Evolutionary conservation across 2,113 vertebrate species (phyloP), one percentile per base, ranked within the genome.

Genomic region (Scatophagus argus): DNA sequence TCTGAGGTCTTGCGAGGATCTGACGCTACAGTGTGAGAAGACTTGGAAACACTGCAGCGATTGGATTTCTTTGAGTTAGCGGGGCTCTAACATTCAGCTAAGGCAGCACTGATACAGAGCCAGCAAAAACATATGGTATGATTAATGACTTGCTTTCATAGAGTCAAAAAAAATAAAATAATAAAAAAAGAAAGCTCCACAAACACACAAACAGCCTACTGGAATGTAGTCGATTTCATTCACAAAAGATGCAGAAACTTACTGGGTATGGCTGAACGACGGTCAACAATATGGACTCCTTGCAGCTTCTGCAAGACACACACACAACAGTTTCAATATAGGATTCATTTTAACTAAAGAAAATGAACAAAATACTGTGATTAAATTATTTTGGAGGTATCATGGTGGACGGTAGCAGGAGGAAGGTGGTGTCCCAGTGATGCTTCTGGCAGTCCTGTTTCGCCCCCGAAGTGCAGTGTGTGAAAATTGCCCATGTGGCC

Each of bases 191-290:
- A 80, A 73, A 66, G 38, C 47, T 73, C 38, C 60, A 69, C 61
- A 71, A 82, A 84, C 25, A 66, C 44, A 58, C 58, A 68, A 70
- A 73, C 27, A 77, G 69, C 46, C 41, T 10, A 38, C 31, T 56
- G 32, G 27, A 63, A 32, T 65, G 29, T 12, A 47, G 31, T 43
- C 0, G 4, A 27, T 74, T 84, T 74, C 29, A 74, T 80, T 85
- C 55, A 78, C 47, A 60, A 54, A 68, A 27, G n/a, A 77, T 6
- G 38, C 23, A 62, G 81, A 77, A 46, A 95, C 98, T 98, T 93
- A 99, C 98, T 55, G 97, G 97, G 90, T 99, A 99, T 77, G 98
- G 98, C 86, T 99, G 98, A 88, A 99, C 94, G 82, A 99, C 98
- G 25, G 97, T 99, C 91, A 99, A 93, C 83, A 98, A 90, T 80